Percentiles rank a stretch among this genome's conserved stretches.
phyloP scores from a whole-genome alignment of 2,113 vertebrate species.

The Microcebus jonahi region DNA sequence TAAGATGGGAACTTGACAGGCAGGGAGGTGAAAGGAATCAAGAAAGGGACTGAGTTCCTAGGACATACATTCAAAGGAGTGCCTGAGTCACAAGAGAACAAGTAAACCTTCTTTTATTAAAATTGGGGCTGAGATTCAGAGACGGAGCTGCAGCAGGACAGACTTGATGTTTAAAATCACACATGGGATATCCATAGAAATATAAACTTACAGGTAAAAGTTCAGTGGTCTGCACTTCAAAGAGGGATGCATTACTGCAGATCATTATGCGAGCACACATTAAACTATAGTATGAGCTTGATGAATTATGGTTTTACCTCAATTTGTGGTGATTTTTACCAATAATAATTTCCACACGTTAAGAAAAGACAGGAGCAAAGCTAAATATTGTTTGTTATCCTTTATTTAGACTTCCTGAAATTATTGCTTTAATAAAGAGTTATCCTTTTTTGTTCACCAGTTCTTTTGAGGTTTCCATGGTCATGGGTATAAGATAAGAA shows the following conservation, averaged over 20 bases:
- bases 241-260: not conserved
- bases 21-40: not conserved
- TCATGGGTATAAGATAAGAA: not conserved
- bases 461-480: not conserved
- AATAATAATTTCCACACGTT: not conserved
- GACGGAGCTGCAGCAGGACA: not conserved
- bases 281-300: not conserved
- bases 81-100: not conserved
- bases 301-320: not conserved
- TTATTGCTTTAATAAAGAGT: not conserved
- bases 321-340: not conserved
- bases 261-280: not conserved
- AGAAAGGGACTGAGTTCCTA: not conserved
- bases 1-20: not conserved
- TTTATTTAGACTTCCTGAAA: conserved; percentile 1
- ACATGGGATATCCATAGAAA: not conserved
- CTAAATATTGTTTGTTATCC: not conserved
- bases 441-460: not conserved
- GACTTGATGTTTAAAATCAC: not conserved
- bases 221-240: not conserved
- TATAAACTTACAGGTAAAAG: not conserved
- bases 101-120: not conserved
- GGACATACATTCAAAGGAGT: not conserved
- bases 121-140: not conserved
- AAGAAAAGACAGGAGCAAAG: not conserved